Evolutionary conservation across 2,797 vertebrate genomes (phyloP).

Genomic region (Lithobates sylvaticus): DNA sequence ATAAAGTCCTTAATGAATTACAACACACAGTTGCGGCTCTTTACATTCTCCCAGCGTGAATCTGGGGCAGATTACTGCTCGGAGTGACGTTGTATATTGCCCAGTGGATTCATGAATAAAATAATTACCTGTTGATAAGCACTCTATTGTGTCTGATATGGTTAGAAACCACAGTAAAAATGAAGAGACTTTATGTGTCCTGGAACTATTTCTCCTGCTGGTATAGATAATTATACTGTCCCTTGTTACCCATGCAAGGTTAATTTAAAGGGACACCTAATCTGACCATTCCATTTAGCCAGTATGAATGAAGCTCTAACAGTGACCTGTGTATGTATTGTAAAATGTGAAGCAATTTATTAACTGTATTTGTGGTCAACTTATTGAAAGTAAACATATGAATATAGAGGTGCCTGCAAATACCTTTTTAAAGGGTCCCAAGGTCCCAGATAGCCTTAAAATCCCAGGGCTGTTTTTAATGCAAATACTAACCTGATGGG

Average conservation of each 20-base stretch:
- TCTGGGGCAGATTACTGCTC: background rate
- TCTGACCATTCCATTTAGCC: background rate
- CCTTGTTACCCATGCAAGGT: background rate
- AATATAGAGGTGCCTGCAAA: no score
- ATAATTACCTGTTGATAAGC: constrained; percentile 37
- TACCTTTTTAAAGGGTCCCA: no score
- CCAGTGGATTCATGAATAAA: constrained; percentile 27
- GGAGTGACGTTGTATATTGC: constrained; percentile 35
- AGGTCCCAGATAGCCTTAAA: no score
- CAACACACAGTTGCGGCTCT: constrained; percentile 6
- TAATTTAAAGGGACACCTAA: background rate
- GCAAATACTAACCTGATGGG: no score
- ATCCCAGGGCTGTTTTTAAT: no score
- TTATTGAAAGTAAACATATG: background rate
- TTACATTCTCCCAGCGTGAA: background rate
- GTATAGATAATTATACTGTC: background rate
- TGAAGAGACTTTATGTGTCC: background rate
- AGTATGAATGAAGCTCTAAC: background rate
- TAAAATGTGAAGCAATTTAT: background rate
- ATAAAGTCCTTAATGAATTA: constrained; percentile 55
- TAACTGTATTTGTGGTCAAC: background rate
- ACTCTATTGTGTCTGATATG: constrained; percentile 2
- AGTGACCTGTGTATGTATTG: background rate
- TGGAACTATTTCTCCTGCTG: background rate
- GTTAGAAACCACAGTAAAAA: background rate